Base-by-base conservation (phyloP, 2,797 vertebrate species). In the Lagodon rhomboides region DNA sequence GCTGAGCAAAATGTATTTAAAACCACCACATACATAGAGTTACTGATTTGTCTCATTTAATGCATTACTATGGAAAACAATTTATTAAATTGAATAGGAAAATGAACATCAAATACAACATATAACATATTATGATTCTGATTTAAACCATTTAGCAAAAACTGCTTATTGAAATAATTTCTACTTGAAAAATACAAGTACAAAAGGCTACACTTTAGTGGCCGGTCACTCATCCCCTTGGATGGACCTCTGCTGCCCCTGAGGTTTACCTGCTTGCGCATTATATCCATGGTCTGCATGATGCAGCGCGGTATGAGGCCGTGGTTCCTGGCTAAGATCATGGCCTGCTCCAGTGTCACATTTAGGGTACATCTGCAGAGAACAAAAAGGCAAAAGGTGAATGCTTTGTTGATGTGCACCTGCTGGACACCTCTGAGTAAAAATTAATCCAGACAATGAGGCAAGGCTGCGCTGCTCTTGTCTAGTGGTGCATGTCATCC, bases 231-330 rank as follows among this genome's bases (percentile, higher is more conserved):
- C 13, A 62, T n/a, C 1, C 3, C 2, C 38, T 23, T 51, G 18
- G 53, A 3, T 5, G 22, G 12, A 51, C 41, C 22, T 49, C 12
- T 16, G 9, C 12, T 15, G 44, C 1, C 5, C n/a, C 38, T 15
- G 47, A 54, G 34, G 7, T 73, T 78, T 86, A 99, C 98, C 94
- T 99, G 98, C 94, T 99, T 99, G 25, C 98, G 94, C 98, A 99
- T 99, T 83, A 99, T 98, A 91, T 99, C 98, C 73, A 98, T 97
- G 25, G 98, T 97, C 89, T 99, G 98, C 98, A 99, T 99, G 89
- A 98, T 96, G 58, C 98, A 99, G 84, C 97, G 98, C 3, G 98
- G 98, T 83, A 98, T 89, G 71, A 99, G 96, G 0, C 98, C 97
- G 0, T 99, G 98, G 91, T 99, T 99, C 77, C 98, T 95, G 0